These are phyloP conservation scores for Burhinus oedicnemus DNA, from an alignment of 2,113 vertebrate species.

Conservation along the genomic window DNA sequence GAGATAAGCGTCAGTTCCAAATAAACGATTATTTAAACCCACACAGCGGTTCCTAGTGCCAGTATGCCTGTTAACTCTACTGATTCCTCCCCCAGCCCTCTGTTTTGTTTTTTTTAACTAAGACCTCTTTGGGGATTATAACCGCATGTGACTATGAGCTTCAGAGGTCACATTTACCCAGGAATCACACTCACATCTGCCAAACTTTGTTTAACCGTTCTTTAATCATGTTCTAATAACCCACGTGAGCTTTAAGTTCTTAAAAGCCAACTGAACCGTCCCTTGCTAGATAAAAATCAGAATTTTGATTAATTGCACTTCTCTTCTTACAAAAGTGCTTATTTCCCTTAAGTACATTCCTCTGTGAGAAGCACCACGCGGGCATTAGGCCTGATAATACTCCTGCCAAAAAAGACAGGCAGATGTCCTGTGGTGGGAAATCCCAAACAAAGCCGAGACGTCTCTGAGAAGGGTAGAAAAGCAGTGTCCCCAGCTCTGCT, in stretches of 20 bases:
- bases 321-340: background rate
- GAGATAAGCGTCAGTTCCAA: background rate
- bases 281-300: slow-evolving; percentile 9
- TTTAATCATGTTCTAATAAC: slow-evolving; percentile 50
- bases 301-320: background rate
- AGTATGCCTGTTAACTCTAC: background rate
- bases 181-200: slow-evolving; percentile 49
- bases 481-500: background rate
- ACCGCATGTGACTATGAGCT: slow-evolving; percentile 7
- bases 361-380: background rate
- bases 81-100: background rate
- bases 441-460: background rate
- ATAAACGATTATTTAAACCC: background rate
- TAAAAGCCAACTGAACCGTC: background rate
- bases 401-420: background rate
- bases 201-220: slow-evolving; percentile 42
- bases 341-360: background rate
- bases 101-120: background rate
- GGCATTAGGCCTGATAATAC: background rate
- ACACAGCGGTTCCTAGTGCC: background rate
- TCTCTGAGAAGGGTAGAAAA: background rate
- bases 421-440: background rate
- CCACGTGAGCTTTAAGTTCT: background rate
- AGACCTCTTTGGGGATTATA: slow-evolving; percentile 41
- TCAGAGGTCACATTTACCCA: slow-evolving; percentile 57